Evolutionary conservation across 2,113 vertebrate species (phyloP), one percentile per base, ranked within the genome.

Genomic region (Chloebia gouldiae): DNA sequence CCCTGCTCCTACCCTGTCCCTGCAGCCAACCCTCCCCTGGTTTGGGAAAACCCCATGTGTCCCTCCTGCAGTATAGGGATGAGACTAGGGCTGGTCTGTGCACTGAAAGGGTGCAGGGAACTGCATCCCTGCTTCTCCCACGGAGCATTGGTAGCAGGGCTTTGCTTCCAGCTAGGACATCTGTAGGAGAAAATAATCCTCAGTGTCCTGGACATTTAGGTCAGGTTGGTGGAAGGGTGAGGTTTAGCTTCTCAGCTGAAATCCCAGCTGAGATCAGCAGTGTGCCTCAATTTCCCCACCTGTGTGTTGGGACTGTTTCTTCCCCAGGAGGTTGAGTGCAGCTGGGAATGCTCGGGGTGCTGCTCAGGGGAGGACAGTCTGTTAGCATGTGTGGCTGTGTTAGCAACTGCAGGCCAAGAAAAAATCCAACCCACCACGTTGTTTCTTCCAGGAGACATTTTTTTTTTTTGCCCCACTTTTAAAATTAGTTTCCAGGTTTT

Each of bases 61-160:
- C 37, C 13, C 0, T 59, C 31, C 73, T 69, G 73, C 22, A 37
- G 53, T 33, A 21, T 0, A 24, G 56, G 39, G 11, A 64, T 2
- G 13, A 51, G 40, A 15, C 21, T 14, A 17, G 19, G 28, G 12
- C 22, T 1, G 0, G 13, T 59, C 8, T 0, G 1, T n/a, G 47
- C 42, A 21, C 30, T 70, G 56, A 53, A 53, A n/a, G 47, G 23
- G 8, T 39, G 28, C 39, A 61, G 47, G 54, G 47, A 78, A 39
- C 24, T 39, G 2, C 68, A 39, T 79, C 24, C 30, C 35, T 2
- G 1, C 19, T 42, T 71, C 72, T 35, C 12, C 2, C 10, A 3
- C 6, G n/a, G 20, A 23, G 2, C 45, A 40, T 2, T 0, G 1
- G 8, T n/a, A 63, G 21, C 50, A 15, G 24, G 50, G 18, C 42